Evolutionary conservation across 1,140 invertebrate species (phyloP).

Genomic region (Pseudomyrmex sp.): DNA sequence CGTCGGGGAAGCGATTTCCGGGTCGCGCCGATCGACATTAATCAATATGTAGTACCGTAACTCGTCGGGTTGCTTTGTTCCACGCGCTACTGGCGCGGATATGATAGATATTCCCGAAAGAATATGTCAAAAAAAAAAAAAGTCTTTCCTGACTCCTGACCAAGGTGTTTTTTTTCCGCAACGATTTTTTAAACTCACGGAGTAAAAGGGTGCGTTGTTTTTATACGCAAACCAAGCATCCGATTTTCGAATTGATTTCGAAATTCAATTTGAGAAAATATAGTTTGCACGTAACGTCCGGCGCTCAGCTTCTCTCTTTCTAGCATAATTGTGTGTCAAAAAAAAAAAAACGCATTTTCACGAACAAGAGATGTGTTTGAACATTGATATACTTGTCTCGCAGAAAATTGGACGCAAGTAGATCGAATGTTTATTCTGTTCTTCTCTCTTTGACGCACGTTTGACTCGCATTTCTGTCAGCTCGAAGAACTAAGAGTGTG

Average conservation of each 20-base stretch:
- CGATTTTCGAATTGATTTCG: too few relatives aligned
- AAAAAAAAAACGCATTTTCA: not conserved
- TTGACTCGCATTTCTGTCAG: too few relatives aligned
- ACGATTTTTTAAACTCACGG: not conserved
- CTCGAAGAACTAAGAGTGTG: not conserved
- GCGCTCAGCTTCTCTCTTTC: not conserved
- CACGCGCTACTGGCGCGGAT: too few relatives aligned
- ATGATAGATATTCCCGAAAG: not conserved
- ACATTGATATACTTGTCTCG: too few relatives aligned
- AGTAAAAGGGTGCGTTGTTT: too few relatives aligned
- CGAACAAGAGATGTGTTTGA: not conserved
- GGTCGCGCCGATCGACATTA: slow-evolving; percentile 26
- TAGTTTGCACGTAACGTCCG: too few relatives aligned
- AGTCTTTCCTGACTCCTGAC: not conserved
- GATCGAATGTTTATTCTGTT: too few relatives aligned
- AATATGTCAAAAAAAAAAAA: not conserved
- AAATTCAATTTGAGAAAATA: too few relatives aligned
- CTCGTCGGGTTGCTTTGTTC: slow-evolving; percentile 6
- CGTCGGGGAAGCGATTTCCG: slow-evolving; percentile 1
- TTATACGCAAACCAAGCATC: too few relatives aligned
- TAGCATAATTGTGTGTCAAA: not conserved
- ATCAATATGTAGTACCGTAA: slow-evolving; percentile 25
- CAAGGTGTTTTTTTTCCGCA: not conserved
- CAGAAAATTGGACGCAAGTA: not conserved
- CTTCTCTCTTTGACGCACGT: too few relatives aligned